Evolutionary conservation across 2,888 invertebrate genomes (phyloP), one percentile per base, ranked within the genome.

Genomic region (Nomada fucata): DNA sequence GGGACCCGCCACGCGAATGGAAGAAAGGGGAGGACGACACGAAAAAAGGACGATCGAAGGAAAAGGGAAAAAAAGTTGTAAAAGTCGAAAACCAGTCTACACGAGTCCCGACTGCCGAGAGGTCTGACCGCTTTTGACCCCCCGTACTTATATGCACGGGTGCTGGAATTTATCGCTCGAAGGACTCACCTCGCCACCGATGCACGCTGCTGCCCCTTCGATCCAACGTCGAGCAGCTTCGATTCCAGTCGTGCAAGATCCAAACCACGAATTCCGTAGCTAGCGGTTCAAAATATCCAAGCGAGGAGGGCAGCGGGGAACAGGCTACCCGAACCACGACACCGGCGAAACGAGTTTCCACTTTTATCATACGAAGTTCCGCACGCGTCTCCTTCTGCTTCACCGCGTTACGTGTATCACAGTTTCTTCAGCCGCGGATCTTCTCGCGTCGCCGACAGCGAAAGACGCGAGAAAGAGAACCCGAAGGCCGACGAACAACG

Each of bases 91-190:
- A 84, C 82, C 79, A 85, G 82, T 84, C 69, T 85, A 69, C 71
- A 72, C 85, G 81, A 83, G 85, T 89, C 81, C 83, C 87, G 84
- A 78, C 73, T 80, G 67, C 70, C 78, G 76, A 82, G 83, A 77
- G 60, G 68, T 75, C 86, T 82, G 84, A 88, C 86, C 84, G 87
- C 83, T 84, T 86, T 89, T 89, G 89, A 88, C 84, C 87, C 82
- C 23, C 79, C 57, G 50, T 64, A 63, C 36, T 36, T 36, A 36
- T 36, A 47, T 47, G 72, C n/a, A 71, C 73, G 76, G 84, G 71
- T 76, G 74, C 60, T 74, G 77, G 85, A 81, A 83, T 86, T 81
- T 74, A 83, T 84, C 82, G 71, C 73, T 72, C 68, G 76, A 79
- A 84, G 77, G 83, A 87, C 88, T 88, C 79, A 88, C 87, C 88